Percentiles rank a stretch among this genome's conserved stretches.
Conservation (phyloP, 2,113 vertebrate species). For the Crypturellus undulatus region DNA sequence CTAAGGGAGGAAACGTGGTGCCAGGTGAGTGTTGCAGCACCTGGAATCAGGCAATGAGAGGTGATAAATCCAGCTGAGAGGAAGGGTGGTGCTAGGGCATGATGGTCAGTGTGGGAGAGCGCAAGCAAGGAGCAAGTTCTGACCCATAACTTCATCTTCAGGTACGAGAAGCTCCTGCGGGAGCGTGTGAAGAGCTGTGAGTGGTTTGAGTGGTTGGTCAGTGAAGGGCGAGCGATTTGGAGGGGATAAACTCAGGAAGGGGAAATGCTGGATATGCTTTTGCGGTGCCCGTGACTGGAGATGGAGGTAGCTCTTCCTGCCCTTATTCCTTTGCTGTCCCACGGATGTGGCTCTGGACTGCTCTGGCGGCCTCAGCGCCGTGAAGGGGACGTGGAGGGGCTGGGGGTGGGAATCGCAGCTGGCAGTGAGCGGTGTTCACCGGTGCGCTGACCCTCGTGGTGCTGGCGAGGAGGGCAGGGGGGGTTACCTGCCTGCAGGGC, state of each 20-base stretch:
- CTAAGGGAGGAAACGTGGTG: not conserved
- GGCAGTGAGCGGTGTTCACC: no score
- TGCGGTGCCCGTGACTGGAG: not conserved
- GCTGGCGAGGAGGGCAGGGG: no score
- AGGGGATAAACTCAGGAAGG: rapidly evolving
- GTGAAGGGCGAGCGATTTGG: not conserved
- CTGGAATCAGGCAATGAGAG: rapidly evolving
- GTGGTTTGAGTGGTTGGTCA: rapidly evolving
- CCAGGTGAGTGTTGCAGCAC: not conserved
- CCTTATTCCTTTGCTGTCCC: rapidly evolving
- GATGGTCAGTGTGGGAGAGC: rapidly evolving
- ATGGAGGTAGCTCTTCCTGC: not conserved
- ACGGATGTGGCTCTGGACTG: rapidly evolving
- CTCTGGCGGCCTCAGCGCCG: not conserved
- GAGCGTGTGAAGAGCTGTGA: rapidly evolving
- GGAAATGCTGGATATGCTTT: not conserved
- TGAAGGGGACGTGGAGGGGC: no score
- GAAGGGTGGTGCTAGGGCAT: no score
- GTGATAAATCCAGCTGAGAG: rapidly evolving
- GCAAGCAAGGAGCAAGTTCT: rapidly evolving
- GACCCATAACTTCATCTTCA: rapidly evolving
- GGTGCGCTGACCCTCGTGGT: not conserved
- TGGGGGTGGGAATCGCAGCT: not conserved
- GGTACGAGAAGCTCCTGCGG: not conserved
- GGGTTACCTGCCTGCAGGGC: no score